Evolutionary conservation across 2,797 vertebrate species (phyloP).

Genomic region (Epinephelus malabaricus): DNA sequence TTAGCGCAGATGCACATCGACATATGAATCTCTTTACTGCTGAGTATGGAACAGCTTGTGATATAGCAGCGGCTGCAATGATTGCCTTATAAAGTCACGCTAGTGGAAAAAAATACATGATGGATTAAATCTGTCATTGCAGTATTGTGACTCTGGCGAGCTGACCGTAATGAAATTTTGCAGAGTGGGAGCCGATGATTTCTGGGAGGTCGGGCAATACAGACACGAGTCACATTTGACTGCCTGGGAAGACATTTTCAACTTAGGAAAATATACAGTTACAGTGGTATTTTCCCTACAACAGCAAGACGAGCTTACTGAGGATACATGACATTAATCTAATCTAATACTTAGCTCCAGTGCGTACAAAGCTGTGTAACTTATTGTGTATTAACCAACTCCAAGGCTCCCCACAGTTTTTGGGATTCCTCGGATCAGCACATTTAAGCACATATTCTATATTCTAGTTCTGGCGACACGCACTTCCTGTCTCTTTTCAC

Average conservation of each 20-base stretch:
- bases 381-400: constrained; percentile 12
- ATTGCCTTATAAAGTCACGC: constrained; percentile 71
- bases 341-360: constrained; percentile 26
- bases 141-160: constrained; percentile 45
- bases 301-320: constrained; percentile 13
- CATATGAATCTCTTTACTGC: constrained; percentile 38
- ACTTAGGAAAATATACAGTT: constrained; percentile 5
- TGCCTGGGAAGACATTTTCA: constrained; percentile 15
- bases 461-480: constrained; percentile 12
- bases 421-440: constrained; percentile 21
- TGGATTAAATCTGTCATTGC: constrained; percentile 65
- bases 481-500: constrained; percentile 3
- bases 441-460: constrained; percentile 12
- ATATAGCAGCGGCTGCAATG: constrained; percentile 44
- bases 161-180: constrained; percentile 43
- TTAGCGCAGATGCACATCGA: constrained; percentile 20
- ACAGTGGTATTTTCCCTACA: constrained; percentile 22
- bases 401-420: constrained; percentile 12
- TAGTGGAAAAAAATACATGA: constrained; percentile 48
- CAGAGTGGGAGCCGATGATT: constrained; percentile 20
- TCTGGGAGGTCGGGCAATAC: background rate
- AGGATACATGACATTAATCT: constrained; percentile 44
- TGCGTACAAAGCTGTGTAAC: constrained; percentile 8
- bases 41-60: constrained; percentile 36
- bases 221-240: constrained; percentile 7